Conservation (phyloP, 37 sponge, comb jelly and placozoan species). For the Axinella damicornis region DNA sequence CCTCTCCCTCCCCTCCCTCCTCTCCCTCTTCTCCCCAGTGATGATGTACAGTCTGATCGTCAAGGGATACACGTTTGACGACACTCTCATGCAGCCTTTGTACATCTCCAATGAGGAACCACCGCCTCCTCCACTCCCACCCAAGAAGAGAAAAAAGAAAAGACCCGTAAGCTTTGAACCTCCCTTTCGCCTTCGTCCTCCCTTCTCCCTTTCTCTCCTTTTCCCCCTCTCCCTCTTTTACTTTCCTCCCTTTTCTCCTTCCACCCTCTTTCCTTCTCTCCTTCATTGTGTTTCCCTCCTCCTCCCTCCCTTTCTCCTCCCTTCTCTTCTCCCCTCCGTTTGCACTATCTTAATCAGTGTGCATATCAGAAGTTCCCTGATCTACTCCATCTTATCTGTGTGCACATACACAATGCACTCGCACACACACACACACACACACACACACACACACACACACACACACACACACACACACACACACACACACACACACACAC, state of each 20-base stretch:
- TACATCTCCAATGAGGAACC: conserved; percentile 56
- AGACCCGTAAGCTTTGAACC: background rate
- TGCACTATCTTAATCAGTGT: too few relatives aligned
- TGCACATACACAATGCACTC: background rate
- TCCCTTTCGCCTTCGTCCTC: too few relatives aligned
- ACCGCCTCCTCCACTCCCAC: conserved; percentile 72
- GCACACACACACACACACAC: background rate
- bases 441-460: background rate
- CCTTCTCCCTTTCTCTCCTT: too few relatives aligned
- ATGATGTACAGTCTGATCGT: conserved; percentile 55
- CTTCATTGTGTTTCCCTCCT: too few relatives aligned
- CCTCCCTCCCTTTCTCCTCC: too few relatives aligned
- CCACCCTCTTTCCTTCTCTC: too few relatives aligned
- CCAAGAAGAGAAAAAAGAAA: conserved; percentile 53
- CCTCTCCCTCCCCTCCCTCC: background rate
- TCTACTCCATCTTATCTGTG: too few relatives aligned
- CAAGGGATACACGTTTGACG: conserved; percentile 58
- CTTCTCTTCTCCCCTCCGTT: background rate
- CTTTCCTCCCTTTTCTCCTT: too few relatives aligned
- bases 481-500: background rate
- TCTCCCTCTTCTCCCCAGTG: conserved; percentile 23
- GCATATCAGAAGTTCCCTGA: too few relatives aligned
- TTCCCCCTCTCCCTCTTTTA: too few relatives aligned
- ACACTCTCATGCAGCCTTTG: conserved; percentile 48
- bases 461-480: background rate